Conservation (phyloP, 2,797 vertebrate genomes). For the Lithobates pipiens region DNA sequence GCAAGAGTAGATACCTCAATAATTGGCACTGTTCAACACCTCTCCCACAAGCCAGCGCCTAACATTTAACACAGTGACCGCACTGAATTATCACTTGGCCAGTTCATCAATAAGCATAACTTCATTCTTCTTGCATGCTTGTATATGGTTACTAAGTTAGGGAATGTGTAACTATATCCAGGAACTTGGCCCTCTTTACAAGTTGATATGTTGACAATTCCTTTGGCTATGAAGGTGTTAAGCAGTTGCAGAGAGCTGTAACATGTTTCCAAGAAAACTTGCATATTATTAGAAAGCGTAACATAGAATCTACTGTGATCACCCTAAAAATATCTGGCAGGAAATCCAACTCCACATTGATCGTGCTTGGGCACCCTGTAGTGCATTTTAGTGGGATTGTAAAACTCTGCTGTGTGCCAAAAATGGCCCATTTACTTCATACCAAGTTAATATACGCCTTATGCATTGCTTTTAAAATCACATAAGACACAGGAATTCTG, state of each 20-base stretch:
- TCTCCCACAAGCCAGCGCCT: constrained; percentile 34
- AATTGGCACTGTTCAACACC: constrained; percentile 57
- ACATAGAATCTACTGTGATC: constrained; percentile 43
- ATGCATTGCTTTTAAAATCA: background rate
- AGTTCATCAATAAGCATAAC: constrained; percentile 42
- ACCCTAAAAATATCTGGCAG: constrained; percentile 59
- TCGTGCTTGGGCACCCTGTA: constrained; percentile 41
- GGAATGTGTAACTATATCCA: constrained; percentile 39
- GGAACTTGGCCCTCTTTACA: constrained; percentile 37
- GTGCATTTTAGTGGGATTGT: constrained; percentile 38
- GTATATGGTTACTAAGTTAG: constrained; percentile 33
- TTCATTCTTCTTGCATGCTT: constrained; percentile 48
- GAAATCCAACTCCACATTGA: constrained; percentile 52
- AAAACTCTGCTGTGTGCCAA: constrained; percentile 38
- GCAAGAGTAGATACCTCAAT: constrained; percentile 33
- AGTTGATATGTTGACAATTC: constrained; percentile 42
- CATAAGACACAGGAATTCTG: constrained; percentile 4
- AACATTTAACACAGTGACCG: constrained; percentile 58
- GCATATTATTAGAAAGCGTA: constrained; percentile 59
- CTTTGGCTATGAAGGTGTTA: constrained; percentile 52
- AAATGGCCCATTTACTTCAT: constrained; percentile 4
- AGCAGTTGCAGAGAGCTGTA: constrained; percentile 42
- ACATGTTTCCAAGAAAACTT: constrained; percentile 57
- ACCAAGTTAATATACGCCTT: background rate
- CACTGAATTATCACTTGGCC: constrained; percentile 56